Percentiles rank a stretch among this genome's conserved stretches.
Evolutionary conservation across 2,797 vertebrate species (phyloP).

Genomic region (Lagorchestes hirsutus): DNA sequence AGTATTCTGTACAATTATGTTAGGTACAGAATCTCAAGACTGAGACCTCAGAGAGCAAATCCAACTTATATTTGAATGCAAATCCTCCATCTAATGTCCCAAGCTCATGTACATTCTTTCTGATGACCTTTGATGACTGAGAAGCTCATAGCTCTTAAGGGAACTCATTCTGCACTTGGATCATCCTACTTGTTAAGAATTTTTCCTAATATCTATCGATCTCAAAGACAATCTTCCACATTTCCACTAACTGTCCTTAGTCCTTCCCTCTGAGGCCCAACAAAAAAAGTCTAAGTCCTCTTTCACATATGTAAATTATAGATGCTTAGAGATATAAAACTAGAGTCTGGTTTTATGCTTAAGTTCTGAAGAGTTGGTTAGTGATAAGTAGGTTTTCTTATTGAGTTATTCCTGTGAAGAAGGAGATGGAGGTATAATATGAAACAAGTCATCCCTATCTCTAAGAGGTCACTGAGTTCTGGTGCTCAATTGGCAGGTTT

Average conservation of each 20-base stretch:
- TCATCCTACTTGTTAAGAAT: neutral
- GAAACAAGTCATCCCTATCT: neutral
- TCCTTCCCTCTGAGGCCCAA: neutral
- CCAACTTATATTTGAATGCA: neutral
- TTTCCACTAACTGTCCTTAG: neutral
- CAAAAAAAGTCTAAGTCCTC: neutral
- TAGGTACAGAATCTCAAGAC: neutral
- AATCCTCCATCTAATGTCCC: neutral
- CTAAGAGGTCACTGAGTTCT: slow-evolving; percentile 25
- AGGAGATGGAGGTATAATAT: slow-evolving; percentile 5
- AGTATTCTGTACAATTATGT: neutral
- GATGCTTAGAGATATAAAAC: slow-evolving; percentile 27
- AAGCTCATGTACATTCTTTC: neutral
- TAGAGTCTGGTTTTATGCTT: slow-evolving; percentile 24
- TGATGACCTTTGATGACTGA: neutral
- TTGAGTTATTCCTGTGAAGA: slow-evolving; percentile 26
- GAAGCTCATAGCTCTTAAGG: neutral
- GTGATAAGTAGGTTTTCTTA: neutral
- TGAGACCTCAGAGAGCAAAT: neutral
- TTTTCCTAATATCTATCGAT: neutral
- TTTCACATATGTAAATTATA: neutral
- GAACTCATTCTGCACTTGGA: neutral
- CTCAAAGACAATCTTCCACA: neutral
- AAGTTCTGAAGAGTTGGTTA: neutral
- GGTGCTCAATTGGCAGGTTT: neutral